Conservation (phyloP, 2,113 vertebrate species). For the Mus pahari region DNA sequence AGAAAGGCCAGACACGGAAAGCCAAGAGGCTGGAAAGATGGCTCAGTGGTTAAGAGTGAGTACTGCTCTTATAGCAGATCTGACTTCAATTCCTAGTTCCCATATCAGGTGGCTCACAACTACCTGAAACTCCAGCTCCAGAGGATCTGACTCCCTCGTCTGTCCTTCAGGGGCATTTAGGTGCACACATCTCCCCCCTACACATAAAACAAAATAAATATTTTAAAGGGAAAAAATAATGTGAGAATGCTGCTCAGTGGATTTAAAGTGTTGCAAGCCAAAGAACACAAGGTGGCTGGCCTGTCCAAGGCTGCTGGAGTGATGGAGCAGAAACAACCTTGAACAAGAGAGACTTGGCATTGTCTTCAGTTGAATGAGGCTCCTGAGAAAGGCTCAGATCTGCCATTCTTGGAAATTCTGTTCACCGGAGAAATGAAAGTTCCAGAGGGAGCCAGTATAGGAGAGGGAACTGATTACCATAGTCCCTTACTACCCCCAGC, state of each 20-base stretch:
- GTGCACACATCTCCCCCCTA: not conserved
- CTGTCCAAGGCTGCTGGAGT: not conserved
- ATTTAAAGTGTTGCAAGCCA: not conserved
- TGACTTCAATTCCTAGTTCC: not conserved
- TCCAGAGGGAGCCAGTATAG: not conserved
- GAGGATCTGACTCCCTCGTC: not conserved
- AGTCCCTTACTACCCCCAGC: not conserved
- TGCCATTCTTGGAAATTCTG: conserved; percentile 29
- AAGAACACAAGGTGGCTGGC: conserved; percentile 14
- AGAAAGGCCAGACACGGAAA: not conserved
- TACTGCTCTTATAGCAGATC: not conserved
- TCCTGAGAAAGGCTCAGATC: conserved; percentile 29
- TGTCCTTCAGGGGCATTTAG: not conserved
- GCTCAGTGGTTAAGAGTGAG: not conserved
- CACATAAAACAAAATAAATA: not conserved
- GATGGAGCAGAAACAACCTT: not conserved
- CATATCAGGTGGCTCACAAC: not conserved
- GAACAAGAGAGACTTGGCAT: not conserved
- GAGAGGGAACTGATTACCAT: not conserved
- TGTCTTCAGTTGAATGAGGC: not conserved
- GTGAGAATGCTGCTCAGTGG: conserved; percentile 9
- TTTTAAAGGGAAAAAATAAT: not conserved
- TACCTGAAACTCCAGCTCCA: not conserved
- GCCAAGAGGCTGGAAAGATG: not conserved
- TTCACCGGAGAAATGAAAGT: not conserved